These are phyloP conservation scores for Geotrypetes seraphini DNA, from an alignment of 2,797 vertebrate genomes.

Conservation along the genomic window DNA sequence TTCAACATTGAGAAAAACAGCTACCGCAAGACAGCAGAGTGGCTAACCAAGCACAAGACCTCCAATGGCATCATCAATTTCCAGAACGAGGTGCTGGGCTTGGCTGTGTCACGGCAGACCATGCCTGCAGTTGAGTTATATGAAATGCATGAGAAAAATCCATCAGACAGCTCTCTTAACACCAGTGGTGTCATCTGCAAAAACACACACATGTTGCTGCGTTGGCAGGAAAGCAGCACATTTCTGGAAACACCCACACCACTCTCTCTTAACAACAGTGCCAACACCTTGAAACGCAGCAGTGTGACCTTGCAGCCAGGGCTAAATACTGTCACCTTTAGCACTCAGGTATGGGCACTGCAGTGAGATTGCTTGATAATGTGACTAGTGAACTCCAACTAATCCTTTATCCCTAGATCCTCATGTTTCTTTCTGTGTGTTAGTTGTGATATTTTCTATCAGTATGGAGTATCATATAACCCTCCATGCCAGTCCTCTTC, in stretches of 20 bases:
- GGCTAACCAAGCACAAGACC: conserved; percentile 56
- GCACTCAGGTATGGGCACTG: conserved; percentile 75
- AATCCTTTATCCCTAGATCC: no score
- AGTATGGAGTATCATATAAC: no score
- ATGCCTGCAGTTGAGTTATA: conserved; percentile 61
- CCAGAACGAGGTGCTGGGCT: conserved; percentile 25
- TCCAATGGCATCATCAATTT: conserved; percentile 69
- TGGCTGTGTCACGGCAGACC: conserved; percentile 27
- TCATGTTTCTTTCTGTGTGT: no score
- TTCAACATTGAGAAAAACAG: conserved; percentile 72
- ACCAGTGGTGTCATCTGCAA: conserved; percentile 81
- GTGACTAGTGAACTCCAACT: no score
- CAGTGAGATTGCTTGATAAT: no score
- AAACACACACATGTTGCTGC: conserved; percentile 82
- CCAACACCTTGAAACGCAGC: conserved; percentile 61
- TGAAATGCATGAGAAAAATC: conserved; percentile 80
- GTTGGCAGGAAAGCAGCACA: conserved; percentile 63
- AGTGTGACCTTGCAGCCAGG: conserved; percentile 72
- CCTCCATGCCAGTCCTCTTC: no score
- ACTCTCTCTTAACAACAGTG: conserved; percentile 66
- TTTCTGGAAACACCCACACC: conserved; percentile 54
- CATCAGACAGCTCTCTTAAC: conserved; percentile 74
- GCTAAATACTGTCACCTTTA: conserved; percentile 73
- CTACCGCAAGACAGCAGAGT: conserved; percentile 56
- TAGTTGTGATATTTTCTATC: no score